These are phyloP conservation scores for Salmo trutta DNA, from an alignment of 2,797 vertebrate species.

Conservation along the genomic window DNA sequence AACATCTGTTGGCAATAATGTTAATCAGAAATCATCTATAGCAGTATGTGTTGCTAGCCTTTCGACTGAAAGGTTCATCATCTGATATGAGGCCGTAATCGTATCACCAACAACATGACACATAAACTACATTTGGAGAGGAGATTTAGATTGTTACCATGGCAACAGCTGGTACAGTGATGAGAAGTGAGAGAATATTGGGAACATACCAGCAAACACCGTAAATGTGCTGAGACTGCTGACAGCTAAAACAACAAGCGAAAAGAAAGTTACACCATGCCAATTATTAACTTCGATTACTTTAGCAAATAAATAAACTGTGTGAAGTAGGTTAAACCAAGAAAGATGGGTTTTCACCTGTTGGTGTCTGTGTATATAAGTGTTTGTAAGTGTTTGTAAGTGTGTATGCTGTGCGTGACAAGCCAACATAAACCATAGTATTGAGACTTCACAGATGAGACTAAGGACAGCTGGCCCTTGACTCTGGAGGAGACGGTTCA, in stretches of 20 bases:
- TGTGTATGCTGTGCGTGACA: neutral
- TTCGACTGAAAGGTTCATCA: constrained; percentile 10
- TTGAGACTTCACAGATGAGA: neutral
- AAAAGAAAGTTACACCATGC: neutral
- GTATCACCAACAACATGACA: constrained; percentile 25
- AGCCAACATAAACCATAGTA: neutral
- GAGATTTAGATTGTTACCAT: constrained; percentile 52
- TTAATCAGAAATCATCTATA: constrained; percentile 21
- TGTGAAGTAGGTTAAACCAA: no score
- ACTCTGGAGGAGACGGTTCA: neutral
- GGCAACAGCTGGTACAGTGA: constrained; percentile 54
- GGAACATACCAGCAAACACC: neutral
- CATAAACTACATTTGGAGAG: constrained; percentile 23
- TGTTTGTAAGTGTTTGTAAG: neutral
- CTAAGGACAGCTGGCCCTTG: neutral
- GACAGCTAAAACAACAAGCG: constrained; percentile 2
- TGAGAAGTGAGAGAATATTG: neutral
- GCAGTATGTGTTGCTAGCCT: neutral
- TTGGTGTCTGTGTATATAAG: neutral
- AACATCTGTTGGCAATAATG: constrained; percentile 4
- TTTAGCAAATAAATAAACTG: no score
- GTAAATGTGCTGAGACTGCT: neutral
- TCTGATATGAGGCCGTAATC: constrained; percentile 6
- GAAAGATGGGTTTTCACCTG: no score
- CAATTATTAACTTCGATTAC: no score